A percentile compares a stretch with the other conserved stretches of the same genome.
Conservation (phyloP, 2,797 vertebrate genomes). For the Leptatherina wallacei region DNA sequence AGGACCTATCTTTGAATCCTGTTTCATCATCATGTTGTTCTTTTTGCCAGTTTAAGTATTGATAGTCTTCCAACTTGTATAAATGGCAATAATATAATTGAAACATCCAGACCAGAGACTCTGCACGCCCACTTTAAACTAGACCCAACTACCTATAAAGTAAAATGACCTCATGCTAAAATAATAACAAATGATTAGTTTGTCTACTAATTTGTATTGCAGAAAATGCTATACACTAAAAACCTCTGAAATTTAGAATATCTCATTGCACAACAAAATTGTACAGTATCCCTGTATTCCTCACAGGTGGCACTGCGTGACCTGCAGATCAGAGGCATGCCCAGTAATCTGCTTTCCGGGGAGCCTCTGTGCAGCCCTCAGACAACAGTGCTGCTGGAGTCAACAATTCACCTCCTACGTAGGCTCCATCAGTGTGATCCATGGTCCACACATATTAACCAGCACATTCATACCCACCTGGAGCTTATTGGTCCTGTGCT, state of each 20-base stretch:
- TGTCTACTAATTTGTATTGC: background rate
- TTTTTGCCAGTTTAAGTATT: background rate
- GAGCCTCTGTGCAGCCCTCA: slow-evolving; percentile 86
- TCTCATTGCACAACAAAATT: background rate
- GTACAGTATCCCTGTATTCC: slow-evolving; percentile 2
- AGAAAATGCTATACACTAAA: background rate
- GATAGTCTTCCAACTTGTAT: background rate
- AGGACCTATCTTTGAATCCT: background rate
- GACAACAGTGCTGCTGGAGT: slow-evolving; percentile 82
- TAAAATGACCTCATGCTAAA: background rate
- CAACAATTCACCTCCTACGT: slow-evolving; percentile 82
- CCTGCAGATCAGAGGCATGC: slow-evolving; percentile 86
- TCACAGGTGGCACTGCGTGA: slow-evolving; percentile 84
- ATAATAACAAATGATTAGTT: background rate
- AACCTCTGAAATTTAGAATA: background rate
- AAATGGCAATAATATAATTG: background rate
- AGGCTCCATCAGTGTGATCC: slow-evolving; percentile 79
- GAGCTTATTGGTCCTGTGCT: slow-evolving; percentile 82
- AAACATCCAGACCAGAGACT: background rate
- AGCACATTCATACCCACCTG: slow-evolving; percentile 80
- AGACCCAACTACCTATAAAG: background rate
- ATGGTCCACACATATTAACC: slow-evolving; percentile 84
- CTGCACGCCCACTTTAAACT: background rate
- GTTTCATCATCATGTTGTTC: background rate
- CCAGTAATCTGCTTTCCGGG: slow-evolving; percentile 83